Conservation (phyloP, 2,113 vertebrate genomes). For the Notothenia coriiceps region DNA sequence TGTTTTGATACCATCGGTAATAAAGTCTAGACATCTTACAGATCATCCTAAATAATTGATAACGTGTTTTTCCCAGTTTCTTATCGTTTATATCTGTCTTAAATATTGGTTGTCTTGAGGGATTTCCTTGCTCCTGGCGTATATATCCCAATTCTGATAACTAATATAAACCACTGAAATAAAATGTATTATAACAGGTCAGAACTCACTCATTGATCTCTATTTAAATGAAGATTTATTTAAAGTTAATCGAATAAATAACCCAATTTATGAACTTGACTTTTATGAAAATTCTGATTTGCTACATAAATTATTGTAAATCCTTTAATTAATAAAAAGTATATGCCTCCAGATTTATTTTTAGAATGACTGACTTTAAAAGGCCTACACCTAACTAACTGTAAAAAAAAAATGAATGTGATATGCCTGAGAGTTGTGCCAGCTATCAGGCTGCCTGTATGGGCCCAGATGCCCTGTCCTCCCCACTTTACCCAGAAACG, state of each 20-base stretch:
- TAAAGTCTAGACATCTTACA: not conserved
- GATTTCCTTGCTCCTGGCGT: not conserved
- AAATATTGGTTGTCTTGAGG: not conserved
- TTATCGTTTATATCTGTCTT: not conserved
- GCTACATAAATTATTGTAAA: too few relatives aligned
- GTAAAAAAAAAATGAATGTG: too few relatives aligned
- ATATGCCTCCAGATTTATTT: too few relatives aligned
- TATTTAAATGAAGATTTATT: not conserved
- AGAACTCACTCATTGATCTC: not conserved
- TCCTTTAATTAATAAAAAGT: too few relatives aligned
- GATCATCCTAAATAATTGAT: not conserved
- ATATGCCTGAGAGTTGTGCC: slow-evolving; percentile 55
- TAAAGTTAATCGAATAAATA: not conserved
- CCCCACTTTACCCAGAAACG: slow-evolving; percentile 1
- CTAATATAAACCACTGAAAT: not conserved
- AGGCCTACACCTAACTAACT: not conserved
- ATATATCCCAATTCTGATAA: not conserved
- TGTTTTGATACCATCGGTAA: not conserved
- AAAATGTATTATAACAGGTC: not conserved
- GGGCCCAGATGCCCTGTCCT: slow-evolving; percentile 47
- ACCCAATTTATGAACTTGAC: too few relatives aligned
- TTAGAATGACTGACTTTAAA: not conserved
- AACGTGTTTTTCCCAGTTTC: not conserved
- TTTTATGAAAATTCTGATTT: too few relatives aligned
- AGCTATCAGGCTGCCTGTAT: slow-evolving; percentile 60